phyloP scores from a whole-genome alignment of 2,888 invertebrate genomes.

The Cryptus armator region DNA sequence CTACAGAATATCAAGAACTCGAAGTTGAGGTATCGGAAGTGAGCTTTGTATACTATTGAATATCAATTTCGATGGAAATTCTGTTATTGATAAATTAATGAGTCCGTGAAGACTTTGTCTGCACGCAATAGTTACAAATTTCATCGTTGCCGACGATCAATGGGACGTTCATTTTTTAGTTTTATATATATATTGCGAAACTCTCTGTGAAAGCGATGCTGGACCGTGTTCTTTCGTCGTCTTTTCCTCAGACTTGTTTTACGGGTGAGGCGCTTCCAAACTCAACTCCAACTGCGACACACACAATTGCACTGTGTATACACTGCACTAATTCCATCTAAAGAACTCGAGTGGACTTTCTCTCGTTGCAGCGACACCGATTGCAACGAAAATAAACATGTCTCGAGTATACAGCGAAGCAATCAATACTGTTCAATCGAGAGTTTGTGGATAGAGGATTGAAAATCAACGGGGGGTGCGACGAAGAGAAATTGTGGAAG shows the following conservation, averaged over 20 bases:
- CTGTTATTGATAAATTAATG: neutral
- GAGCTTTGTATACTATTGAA: constrained; percentile 20
- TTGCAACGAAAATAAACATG: constrained; percentile 21
- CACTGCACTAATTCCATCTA: constrained; percentile 14
- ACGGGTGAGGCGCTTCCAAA: neutral
- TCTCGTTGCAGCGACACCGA: constrained; percentile 13
- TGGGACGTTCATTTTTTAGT: neutral
- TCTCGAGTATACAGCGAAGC: constrained; percentile 13
- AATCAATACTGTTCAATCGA: constrained; percentile 37
- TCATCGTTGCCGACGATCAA: neutral
- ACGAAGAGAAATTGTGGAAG: neutral
- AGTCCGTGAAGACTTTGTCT: neutral
- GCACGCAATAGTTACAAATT: neutral
- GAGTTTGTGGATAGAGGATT: constrained; percentile 6
- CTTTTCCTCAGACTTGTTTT: constrained; percentile 16
- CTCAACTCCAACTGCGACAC: constrained; percentile 24
- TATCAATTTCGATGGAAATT: constrained; percentile 5
- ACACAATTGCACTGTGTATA: constrained; percentile 3
- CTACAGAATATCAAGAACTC: constrained; percentile 10
- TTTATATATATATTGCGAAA: neutral
- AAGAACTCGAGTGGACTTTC: constrained; percentile 27
- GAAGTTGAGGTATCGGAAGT: neutral
- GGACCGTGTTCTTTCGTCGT: neutral
- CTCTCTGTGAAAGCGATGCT: neutral
- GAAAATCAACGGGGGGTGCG: constrained; percentile 13